These are phyloP conservation scores for Conomelus anceps DNA, from an alignment of 2,888 invertebrate species.

Conservation along the genomic window DNA sequence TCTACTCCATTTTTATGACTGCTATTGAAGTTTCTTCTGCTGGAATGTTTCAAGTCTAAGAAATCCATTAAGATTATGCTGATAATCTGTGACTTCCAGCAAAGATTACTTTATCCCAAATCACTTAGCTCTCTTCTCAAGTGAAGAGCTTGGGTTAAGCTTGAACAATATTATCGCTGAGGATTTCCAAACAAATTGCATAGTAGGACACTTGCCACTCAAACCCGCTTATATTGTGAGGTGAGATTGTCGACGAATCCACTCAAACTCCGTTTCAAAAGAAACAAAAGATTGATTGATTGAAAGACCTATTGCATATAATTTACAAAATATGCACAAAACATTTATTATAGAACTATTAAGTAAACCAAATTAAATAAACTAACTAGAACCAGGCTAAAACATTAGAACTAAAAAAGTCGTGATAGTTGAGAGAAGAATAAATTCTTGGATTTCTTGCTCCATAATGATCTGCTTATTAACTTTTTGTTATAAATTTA, in stretches of 20 bases:
- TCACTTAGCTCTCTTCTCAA: not conserved
- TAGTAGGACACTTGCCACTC: not conserved
- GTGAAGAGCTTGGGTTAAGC: not conserved
- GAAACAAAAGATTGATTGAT: not conserved
- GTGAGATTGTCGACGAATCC: not conserved
- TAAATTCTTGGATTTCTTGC: too few relatives aligned
- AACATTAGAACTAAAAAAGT: too few relatives aligned
- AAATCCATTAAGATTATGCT: not conserved
- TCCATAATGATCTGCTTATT: too few relatives aligned
- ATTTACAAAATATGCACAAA: too few relatives aligned
- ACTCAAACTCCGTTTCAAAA: not conserved
- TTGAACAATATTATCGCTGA: not conserved
- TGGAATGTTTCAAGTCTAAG: not conserved
- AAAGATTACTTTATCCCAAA: not conserved
- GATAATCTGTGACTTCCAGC: not conserved
- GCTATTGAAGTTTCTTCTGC: not conserved
- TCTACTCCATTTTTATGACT: too few relatives aligned
- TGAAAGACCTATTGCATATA: too few relatives aligned
- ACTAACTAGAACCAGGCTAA: too few relatives aligned
- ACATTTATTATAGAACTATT: too few relatives aligned
- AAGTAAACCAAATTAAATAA: too few relatives aligned
- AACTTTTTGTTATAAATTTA: too few relatives aligned
- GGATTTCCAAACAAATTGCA: not conserved
- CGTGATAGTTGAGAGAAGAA: too few relatives aligned
- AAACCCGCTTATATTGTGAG: not conserved